A percentile compares a stretch with the other conserved stretches of the same genome.
Evolutionary conservation across 2,888 invertebrate genomes (phyloP).

Genomic region (Cryptocephalus primarius): DNA sequence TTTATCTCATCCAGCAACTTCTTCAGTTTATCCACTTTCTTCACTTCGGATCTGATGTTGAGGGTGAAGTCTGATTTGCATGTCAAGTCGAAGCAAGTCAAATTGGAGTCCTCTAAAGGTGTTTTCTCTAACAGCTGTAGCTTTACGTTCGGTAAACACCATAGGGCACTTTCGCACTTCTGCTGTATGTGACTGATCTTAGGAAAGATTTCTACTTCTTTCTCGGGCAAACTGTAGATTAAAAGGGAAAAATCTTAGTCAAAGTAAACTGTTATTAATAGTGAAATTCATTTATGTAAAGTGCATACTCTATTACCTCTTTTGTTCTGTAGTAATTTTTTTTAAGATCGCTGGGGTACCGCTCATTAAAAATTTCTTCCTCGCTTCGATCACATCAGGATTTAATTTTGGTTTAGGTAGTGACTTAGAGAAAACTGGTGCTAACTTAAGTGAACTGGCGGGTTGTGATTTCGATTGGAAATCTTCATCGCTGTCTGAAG

Average conservation of each 20-base stretch:
- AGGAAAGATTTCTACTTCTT: conserved; percentile 42
- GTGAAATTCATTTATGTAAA: no score
- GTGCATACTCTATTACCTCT: conserved; percentile 21
- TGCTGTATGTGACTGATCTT: conserved; percentile 56
- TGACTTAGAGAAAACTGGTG: conserved; percentile 55
- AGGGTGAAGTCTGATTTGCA: conserved; percentile 6
- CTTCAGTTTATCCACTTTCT: conserved; percentile 26
- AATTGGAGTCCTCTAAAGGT: conserved; percentile 2
- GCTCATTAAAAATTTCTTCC: conserved; percentile 58
- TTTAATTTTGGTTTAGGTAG: conserved; percentile 46
- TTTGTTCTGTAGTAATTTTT: conserved; percentile 43
- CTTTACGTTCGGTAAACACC: conserved; percentile 28
- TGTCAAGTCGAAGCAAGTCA: conserved; percentile 10
- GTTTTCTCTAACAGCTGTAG: conserved; percentile 13
- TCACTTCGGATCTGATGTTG: conserved; percentile 10
- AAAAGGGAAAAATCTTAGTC: neutral
- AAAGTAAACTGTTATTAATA: neutral
- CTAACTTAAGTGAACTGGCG: conserved; percentile 41
- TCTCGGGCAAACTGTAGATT: no score
- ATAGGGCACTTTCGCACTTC: conserved; percentile 25
- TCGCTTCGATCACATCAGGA: conserved; percentile 49
- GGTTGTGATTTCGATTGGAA: conserved; percentile 2
- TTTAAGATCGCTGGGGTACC: conserved; percentile 57
- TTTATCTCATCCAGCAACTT: conserved; percentile 45
- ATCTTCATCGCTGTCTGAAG: conserved; percentile 2